phyloP scores from a whole-genome alignment of 2,797 vertebrate genomes.

The Eurystomus glaucurus region DNA sequence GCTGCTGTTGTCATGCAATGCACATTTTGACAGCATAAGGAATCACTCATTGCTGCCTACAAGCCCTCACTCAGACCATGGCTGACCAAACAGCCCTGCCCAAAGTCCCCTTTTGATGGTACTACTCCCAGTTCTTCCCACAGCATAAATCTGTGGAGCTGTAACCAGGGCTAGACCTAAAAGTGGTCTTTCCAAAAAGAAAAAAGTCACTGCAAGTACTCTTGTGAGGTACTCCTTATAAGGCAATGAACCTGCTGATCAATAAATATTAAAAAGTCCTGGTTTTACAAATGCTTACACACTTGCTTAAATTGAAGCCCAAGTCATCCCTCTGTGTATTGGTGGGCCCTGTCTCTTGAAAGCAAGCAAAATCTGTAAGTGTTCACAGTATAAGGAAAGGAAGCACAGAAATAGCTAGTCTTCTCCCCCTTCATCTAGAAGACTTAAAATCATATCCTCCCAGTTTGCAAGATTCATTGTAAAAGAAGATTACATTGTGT shows the following conservation, averaged over 20 bases:
- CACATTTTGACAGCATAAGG: background rate
- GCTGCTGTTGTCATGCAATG: rapidly evolving
- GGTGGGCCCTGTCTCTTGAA: background rate
- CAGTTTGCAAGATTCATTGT: background rate
- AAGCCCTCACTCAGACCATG: background rate
- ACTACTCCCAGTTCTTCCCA: background rate
- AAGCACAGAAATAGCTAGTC: background rate
- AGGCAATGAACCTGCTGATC: slow-evolving; percentile 1
- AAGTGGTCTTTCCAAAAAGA: background rate
- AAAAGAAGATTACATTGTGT: background rate
- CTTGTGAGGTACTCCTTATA: background rate
- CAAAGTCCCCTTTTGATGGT: background rate
- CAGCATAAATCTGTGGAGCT: background rate
- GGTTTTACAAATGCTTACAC: background rate
- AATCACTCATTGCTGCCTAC: background rate
- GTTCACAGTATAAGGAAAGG: slow-evolving; percentile 23
- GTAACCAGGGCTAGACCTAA: background rate
- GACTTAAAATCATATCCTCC: slow-evolving; percentile 20
- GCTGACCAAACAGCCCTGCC: background rate
- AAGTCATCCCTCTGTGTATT: background rate
- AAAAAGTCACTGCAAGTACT: background rate
- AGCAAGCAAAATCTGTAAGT: background rate
- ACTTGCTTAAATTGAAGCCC: slow-evolving; percentile 45
- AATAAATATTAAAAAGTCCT: slow-evolving; percentile 20
- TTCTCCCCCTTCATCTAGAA: background rate